Evolutionary conservation across 2,797 vertebrate species (phyloP).

Genomic region (Enteromius paludinosus): DNA sequence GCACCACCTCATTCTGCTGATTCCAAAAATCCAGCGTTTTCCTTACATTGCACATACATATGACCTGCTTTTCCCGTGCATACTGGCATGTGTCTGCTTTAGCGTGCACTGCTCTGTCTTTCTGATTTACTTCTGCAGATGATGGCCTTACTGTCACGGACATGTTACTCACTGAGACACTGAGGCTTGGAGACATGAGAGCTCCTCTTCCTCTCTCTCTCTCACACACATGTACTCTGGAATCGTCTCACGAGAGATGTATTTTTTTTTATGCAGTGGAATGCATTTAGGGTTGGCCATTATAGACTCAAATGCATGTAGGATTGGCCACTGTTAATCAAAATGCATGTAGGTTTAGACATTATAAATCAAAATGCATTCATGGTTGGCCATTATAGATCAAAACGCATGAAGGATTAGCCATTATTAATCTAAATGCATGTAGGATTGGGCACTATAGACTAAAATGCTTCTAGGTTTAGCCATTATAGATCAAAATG

Average conservation of each 20-base stretch:
- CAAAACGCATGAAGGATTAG: background rate
- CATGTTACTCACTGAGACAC: slow-evolving; percentile 13
- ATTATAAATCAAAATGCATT: background rate
- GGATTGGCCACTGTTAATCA: background rate
- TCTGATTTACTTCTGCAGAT: background rate
- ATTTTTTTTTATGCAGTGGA: background rate
- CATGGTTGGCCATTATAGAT: background rate
- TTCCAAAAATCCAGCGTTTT: background rate
- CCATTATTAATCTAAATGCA: background rate
- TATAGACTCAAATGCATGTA: background rate
- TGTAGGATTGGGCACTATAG: background rate
- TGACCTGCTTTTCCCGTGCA: background rate
- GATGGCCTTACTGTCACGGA: slow-evolving; percentile 8
- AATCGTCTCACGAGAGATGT: background rate
- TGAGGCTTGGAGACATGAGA: background rate
- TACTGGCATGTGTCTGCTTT: slow-evolving; percentile 26
- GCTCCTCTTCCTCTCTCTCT: background rate
- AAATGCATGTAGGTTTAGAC: background rate
- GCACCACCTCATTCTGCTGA: slow-evolving; percentile 4
- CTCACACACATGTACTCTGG: background rate
- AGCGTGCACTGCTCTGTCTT: slow-evolving; percentile 13
- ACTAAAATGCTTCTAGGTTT: no score
- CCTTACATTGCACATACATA: background rate
- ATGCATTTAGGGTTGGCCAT: background rate
- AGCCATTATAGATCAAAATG: no score